phyloP scores from a whole-genome alignment of 2,113 vertebrate species.

The Asarcornis scutulata region DNA sequence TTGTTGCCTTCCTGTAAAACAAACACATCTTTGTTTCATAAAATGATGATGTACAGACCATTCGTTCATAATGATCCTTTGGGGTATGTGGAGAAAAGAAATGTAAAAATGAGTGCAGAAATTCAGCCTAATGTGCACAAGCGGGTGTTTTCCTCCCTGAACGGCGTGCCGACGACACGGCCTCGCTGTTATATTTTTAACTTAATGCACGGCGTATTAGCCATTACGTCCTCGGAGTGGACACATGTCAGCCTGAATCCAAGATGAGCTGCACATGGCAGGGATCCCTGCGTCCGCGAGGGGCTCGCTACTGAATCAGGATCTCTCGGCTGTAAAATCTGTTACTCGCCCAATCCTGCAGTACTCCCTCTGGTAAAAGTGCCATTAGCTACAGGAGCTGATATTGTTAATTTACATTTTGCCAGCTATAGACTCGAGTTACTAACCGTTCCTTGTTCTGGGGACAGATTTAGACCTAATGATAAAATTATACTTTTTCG shows the following conservation, averaged over 20 bases:
- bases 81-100: slow-evolving; percentile 44
- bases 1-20: slow-evolving; percentile 4
- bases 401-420: slow-evolving; percentile 64
- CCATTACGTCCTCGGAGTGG: slow-evolving; percentile 42
- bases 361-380: slow-evolving; percentile 41
- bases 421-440: slow-evolving; percentile 28
- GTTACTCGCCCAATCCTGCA: slow-evolving; percentile 43
- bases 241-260: slow-evolving; percentile 47
- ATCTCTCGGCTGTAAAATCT: slow-evolving; percentile 54
- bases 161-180: slow-evolving; percentile 38
- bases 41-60: slow-evolving; percentile 38
- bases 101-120: slow-evolving; percentile 29
- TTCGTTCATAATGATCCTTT: slow-evolving; percentile 33
- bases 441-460: slow-evolving; percentile 45
- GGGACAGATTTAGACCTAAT: slow-evolving; percentile 75
- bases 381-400: slow-evolving; percentile 65
- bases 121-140: slow-evolving; percentile 48
- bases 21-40: slow-evolving; percentile 57
- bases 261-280: slow-evolving; percentile 63
- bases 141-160: slow-evolving; percentile 48
- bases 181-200: slow-evolving; percentile 61
- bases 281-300: neutral
- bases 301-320: neutral
- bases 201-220: slow-evolving; percentile 32
- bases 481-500: slow-evolving; percentile 71